Percentiles rank a stretch among this genome's conserved stretches.
Conservation (phyloP, 2,797 vertebrate genomes). For the Enteromius trimaculatus region DNA sequence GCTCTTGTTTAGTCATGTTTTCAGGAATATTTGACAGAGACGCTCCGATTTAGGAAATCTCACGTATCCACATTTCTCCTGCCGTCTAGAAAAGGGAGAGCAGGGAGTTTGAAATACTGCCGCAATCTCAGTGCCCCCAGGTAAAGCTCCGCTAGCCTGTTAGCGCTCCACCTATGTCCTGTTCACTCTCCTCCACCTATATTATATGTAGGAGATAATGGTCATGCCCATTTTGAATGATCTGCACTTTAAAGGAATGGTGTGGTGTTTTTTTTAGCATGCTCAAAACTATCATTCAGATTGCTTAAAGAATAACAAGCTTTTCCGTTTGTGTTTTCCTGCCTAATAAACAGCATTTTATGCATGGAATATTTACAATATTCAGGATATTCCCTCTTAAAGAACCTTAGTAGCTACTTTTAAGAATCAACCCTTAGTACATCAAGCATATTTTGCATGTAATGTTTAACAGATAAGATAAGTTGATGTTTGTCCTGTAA, state of each 20-base stretch:
- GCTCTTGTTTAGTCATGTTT: conserved; percentile 2
- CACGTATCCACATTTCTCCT: conserved; percentile 71
- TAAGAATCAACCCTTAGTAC: background rate
- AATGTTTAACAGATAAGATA: background rate
- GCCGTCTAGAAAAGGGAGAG: conserved; percentile 83
- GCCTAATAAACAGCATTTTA: conserved; percentile 10
- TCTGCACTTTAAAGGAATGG: conserved; percentile 59
- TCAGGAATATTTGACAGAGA: conserved; percentile 11
- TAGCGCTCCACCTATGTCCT: conserved; percentile 52
- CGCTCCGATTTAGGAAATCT: conserved; percentile 55
- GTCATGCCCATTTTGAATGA: conserved; percentile 51
- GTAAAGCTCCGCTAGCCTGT: conserved; percentile 72
- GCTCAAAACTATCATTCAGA: conserved; percentile 7
- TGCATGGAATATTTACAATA: conserved; percentile 23
- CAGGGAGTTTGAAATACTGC: conserved; percentile 82
- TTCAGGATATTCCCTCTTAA: background rate
- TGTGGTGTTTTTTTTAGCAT: conserved; percentile 45
- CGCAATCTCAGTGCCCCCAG: conserved; percentile 82
- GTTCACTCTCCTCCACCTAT: conserved; percentile 30
- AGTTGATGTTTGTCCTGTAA: conserved; percentile 11
- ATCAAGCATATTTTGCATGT: conserved; percentile 40
- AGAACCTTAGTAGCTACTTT: background rate
- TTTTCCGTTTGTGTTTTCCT: background rate
- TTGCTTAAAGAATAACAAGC: conserved; percentile 8
- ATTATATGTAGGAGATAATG: conserved; percentile 44